phyloP scores from a whole-genome alignment of 2,113 vertebrate species.

The Cariama cristata region DNA sequence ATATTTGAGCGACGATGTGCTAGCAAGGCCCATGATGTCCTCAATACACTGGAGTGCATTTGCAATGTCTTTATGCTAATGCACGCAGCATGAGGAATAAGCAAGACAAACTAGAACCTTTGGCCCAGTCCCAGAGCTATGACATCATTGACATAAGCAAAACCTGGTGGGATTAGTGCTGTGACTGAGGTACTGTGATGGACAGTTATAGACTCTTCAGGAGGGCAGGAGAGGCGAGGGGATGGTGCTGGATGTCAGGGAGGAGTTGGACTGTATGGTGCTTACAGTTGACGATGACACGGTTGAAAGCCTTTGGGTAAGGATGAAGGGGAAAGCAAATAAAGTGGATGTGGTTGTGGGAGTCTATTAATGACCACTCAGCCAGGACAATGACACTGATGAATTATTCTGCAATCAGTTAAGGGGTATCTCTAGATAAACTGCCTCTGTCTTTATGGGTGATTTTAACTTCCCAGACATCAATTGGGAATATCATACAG shows the following conservation, averaged over 20 bases:
- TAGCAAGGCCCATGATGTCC: neutral
- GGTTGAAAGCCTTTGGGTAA: neutral
- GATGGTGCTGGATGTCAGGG: neutral
- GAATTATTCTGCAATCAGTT: neutral
- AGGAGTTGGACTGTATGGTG: neutral
- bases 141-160: too few species aligned
- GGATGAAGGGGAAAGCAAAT: neutral
- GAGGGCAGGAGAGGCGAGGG: neutral
- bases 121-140: neutral
- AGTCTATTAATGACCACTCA: neutral
- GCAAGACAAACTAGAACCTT: neutral
- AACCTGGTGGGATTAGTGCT: too few species aligned
- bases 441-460: neutral
- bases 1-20: neutral
- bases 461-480: neutral
- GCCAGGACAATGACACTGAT: neutral
- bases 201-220: too few species aligned
- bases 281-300: neutral
- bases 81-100: neutral
- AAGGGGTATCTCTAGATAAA: neutral
- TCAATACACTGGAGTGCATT: neutral
- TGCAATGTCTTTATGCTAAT: neutral
- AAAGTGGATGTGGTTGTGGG: neutral
- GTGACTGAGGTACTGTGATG: too few species aligned
- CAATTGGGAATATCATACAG: neutral